phyloP scores from a whole-genome alignment of 1,140 invertebrate species.

The Drosophila punjabiensis region DNA sequence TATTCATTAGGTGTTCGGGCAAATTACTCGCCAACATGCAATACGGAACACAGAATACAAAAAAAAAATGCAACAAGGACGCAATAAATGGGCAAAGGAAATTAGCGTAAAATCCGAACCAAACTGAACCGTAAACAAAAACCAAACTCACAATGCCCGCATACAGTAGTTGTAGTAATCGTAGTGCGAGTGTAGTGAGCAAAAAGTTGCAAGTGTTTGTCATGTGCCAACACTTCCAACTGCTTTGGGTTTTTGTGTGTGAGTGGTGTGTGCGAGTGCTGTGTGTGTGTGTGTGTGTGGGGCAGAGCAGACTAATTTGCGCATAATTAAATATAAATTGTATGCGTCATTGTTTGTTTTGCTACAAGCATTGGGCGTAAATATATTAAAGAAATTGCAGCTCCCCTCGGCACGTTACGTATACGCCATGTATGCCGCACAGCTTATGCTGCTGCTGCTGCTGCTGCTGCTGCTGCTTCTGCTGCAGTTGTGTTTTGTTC shows the following conservation, averaged over 20 bases:
- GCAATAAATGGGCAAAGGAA: constrained; percentile 38
- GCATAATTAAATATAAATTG: constrained; percentile 84
- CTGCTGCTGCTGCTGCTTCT: constrained; percentile 8
- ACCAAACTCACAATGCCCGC: constrained; percentile 41
- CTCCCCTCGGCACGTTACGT: constrained; percentile 42
- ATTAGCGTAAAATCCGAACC: constrained; percentile 49
- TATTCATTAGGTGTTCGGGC: constrained; percentile 41
- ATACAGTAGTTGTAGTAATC: constrained; percentile 19
- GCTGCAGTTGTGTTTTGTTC: constrained; percentile 19
- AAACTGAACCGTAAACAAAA: constrained; percentile 52
- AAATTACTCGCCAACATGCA: constrained; percentile 51
- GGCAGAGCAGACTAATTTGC: constrained; percentile 71
- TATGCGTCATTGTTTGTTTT: constrained; percentile 77
- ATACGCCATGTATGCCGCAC: constrained; percentile 61
- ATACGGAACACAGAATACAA: constrained; percentile 1
- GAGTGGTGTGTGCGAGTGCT: neutral
- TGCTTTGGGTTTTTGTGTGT: constrained; percentile 63
- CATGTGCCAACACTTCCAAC: constrained; percentile 77
- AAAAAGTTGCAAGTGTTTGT: constrained; percentile 83
- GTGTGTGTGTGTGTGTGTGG: neutral
- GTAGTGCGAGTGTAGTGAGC: constrained; percentile 30
- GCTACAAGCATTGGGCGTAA: constrained; percentile 80
- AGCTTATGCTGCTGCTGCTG: constrained; percentile 31
- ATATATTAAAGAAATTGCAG: constrained; percentile 83
- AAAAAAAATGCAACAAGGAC: constrained; percentile 38